These are phyloP conservation scores for Drosophila antonietae DNA, from an alignment of 2,888 invertebrate species.

Conservation along the genomic window DNA sequence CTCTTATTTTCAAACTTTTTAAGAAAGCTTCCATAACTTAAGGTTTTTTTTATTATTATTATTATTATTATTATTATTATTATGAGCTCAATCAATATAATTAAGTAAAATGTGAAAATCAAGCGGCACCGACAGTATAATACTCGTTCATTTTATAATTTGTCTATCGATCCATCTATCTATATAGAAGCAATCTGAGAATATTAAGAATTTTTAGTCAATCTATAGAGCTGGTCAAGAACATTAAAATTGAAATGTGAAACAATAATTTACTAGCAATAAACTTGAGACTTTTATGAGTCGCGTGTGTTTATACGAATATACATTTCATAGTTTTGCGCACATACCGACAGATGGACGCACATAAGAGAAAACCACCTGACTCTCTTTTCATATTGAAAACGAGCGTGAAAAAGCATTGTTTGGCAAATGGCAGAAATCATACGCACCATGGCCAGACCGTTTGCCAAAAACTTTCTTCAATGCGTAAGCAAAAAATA, in stretches of 20 bases:
- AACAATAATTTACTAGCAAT: background rate
- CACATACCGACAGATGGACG: background rate
- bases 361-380: background rate
- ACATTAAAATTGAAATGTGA: background rate
- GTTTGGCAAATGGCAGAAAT: constrained; percentile 37
- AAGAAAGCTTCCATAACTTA: background rate
- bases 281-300: background rate
- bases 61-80: too few relatives aligned
- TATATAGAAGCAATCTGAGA: too few relatives aligned
- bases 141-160: background rate
- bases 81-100: constrained; percentile 11
- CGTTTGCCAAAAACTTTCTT: constrained; percentile 44
- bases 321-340: background rate
- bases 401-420: constrained; percentile 22
- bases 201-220: too few relatives aligned
- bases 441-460: constrained; percentile 44
- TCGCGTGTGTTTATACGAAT: background rate
- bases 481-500: constrained; percentile 59
- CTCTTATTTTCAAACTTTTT: background rate
- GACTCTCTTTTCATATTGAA: background rate
- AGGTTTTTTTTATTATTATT: too few relatives aligned
- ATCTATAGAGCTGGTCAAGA: background rate
- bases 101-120: background rate
- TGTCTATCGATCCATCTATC: too few relatives aligned
- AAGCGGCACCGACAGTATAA: background rate